phyloP scores from a whole-genome alignment of 2,113 vertebrate species.

The Panthera leo region DNA sequence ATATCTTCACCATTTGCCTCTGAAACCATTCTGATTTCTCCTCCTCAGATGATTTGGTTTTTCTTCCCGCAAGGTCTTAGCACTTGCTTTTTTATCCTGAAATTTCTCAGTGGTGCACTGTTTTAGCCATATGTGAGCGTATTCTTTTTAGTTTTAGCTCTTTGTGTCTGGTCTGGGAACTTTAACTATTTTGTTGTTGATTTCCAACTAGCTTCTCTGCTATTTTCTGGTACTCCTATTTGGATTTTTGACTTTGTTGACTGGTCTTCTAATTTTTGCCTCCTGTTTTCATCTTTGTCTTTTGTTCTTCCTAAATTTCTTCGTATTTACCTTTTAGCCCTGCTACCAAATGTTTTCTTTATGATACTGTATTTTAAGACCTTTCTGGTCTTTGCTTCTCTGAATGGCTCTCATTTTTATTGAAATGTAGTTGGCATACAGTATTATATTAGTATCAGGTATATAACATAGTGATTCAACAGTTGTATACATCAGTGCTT shows the following conservation, averaged over 20 bases:
- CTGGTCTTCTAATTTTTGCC: neutral
- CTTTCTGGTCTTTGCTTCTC: neutral
- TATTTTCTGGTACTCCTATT: slow-evolving; percentile 18
- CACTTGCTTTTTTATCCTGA: neutral
- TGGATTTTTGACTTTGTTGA: neutral
- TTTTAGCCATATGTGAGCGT: neutral
- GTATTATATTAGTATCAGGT: neutral
- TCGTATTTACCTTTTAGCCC: neutral
- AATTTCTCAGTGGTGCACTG: neutral
- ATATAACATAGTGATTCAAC: neutral
- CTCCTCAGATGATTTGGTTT: neutral
- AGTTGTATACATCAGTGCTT: neutral
- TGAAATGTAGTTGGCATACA: neutral
- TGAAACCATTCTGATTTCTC: slow-evolving; percentile 9
- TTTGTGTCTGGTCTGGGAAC: neutral
- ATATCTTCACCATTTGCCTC: neutral
- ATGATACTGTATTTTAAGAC: neutral
- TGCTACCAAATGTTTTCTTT: neutral
- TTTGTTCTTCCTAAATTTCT: neutral
- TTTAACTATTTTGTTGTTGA: neutral
- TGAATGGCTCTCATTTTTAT: neutral
- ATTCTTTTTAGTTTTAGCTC: neutral
- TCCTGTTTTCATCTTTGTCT: neutral
- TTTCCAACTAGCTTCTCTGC: neutral
- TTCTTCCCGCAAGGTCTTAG: slow-evolving; percentile 30